Evolutionary conservation across 2,113 vertebrate genomes (phyloP).

Genomic region (Anarhynchus alexandrinus): DNA sequence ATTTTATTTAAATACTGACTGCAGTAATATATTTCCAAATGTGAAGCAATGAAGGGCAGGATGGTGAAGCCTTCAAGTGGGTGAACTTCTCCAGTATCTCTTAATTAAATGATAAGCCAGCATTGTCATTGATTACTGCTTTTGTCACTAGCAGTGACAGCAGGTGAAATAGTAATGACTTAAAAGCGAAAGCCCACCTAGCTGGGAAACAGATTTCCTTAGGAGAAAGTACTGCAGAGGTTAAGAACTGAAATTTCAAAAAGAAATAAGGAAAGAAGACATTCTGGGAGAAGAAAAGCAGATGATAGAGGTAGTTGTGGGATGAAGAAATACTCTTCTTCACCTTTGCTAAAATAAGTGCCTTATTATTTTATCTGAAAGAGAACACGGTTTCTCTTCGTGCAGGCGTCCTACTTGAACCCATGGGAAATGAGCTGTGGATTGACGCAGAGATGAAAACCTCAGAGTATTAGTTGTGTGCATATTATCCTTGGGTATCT

Average conservation of each 20-base stretch:
- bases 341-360: background rate
- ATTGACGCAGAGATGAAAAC: background rate
- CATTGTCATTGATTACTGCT: background rate
- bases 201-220: background rate
- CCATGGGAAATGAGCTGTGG: background rate
- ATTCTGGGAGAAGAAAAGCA: background rate
- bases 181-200: background rate
- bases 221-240: background rate
- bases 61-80: background rate
- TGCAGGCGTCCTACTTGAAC: background rate
- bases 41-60: background rate
- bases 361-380: background rate
- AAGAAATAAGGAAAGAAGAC: background rate
- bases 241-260: background rate
- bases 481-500: background rate
- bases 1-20: background rate
- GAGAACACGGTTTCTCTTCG: background rate
- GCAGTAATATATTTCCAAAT: background rate
- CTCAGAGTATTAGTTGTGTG: fast-evolving
- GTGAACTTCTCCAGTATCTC: background rate
- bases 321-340: background rate
- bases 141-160: background rate
- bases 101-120: background rate
- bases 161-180: no score
- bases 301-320: background rate